These are phyloP conservation scores for Myotis lucifugus DNA, from an alignment of 2,113 vertebrate species.

Conservation along the genomic window DNA sequence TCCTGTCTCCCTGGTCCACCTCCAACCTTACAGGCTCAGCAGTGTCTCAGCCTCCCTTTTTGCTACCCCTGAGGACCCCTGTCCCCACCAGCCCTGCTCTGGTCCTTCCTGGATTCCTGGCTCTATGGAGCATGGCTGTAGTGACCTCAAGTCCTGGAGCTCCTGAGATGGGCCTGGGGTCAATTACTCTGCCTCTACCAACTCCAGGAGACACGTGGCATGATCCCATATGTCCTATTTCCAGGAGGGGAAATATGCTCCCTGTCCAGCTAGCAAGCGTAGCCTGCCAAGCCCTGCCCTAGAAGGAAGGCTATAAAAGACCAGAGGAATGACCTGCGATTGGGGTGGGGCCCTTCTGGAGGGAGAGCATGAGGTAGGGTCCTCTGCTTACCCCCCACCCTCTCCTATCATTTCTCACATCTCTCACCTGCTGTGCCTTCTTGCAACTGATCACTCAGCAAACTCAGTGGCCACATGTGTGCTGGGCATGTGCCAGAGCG, in stretches of 20 bases:
- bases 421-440: neutral
- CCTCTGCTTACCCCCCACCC: neutral
- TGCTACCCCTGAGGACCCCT: neutral
- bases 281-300: too few relatives aligned
- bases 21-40: neutral
- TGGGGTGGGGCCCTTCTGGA: neutral
- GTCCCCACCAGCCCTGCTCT: neutral
- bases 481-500: neutral
- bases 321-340: neutral
- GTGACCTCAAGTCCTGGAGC: neutral
- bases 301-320: neutral
- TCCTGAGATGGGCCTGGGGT: neutral
- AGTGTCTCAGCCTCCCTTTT: neutral
- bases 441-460: neutral
- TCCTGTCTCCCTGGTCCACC: neutral
- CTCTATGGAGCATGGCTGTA: neutral
- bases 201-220: neutral
- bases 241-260: neutral
- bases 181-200: neutral
- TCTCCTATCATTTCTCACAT: neutral
- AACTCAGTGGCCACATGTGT: neutral
- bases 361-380: neutral
- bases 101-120: neutral
- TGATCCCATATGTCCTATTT: neutral
- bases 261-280: neutral